Base-by-base conservation (phyloP, 2,888 invertebrate species). In the Trachelus troglodyta region DNA sequence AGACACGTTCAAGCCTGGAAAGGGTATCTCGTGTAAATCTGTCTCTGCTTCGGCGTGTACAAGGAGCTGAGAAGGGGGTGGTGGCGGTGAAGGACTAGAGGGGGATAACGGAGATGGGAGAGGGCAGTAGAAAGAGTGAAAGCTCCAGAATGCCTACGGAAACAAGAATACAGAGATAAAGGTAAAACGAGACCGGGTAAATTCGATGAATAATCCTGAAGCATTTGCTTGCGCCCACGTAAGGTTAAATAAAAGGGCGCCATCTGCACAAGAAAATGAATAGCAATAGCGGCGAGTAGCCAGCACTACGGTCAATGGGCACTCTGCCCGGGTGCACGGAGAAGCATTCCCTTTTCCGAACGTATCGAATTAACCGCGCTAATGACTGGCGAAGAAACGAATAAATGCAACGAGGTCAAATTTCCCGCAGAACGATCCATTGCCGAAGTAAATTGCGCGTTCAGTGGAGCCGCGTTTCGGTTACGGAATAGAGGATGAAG, bases 271-370 rank as follows among this genome's bases (percentile, higher is more conserved):
- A 56, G 56, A 56, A 56, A 56, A 56, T 23, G 56, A 56, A 56
- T 56, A 56, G 56, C 23, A 6, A 56, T 56, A 23, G 40, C 40
- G 40, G 40, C 40, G 40, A 40, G 40, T 56, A 76, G 69, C 68
- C 35, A 37, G 33, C n/a, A 31, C 68, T 74, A 82, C 85, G 87
- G 87, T 87, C 84, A 86, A 86, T 84, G 86, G 85, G 84, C 85
- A 86, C 83, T 82, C 82, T 81, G 77, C 79, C 80, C 81, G 77
- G 23, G 23, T 23, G 23, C 56, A 56, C 23, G 23, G 23, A 33
- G 56, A 56, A 23, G 56, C 56, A 56, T 56, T 23, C 9, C 23
- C 56, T 56, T 56, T 56, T 56, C 6, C 56, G 56, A 56, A 56
- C 56, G 56, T 56, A 56, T 56, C 56, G 56, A 56, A 56, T 23